Conservation (phyloP, 2,888 invertebrate genomes). For the Macrosiphum euphorbiae region DNA sequence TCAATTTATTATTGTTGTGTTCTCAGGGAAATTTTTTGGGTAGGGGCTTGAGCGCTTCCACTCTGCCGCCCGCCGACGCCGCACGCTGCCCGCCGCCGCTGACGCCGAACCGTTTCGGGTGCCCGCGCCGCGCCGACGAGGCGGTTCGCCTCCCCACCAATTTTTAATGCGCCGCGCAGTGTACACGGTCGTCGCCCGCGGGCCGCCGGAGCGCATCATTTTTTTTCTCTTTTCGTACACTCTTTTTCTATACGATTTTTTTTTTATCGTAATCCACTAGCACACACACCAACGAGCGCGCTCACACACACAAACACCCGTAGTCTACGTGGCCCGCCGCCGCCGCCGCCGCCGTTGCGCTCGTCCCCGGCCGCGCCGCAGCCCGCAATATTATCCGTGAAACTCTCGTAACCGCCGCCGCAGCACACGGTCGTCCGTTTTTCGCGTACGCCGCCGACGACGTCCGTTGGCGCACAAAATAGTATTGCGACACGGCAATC, state of each 20-base stretch:
- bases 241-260: constrained; percentile 27
- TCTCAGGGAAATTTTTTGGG: constrained; percentile 61
- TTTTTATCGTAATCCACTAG: constrained; percentile 36
- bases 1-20: constrained; percentile 50
- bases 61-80: constrained; percentile 39
- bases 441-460: constrained; percentile 25
- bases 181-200: constrained; percentile 58
- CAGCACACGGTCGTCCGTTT: constrained; percentile 54
- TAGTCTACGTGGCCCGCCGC: constrained; percentile 56
- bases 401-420: constrained; percentile 51
- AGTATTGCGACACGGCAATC: background rate
- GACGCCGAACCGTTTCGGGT: constrained; percentile 53
- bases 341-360: constrained; percentile 37
- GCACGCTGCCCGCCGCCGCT: background rate
- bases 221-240: constrained; percentile 37
- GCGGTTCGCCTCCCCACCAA: constrained; percentile 60
- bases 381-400: constrained; percentile 50
- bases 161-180: constrained; percentile 45
- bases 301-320: constrained; percentile 18
- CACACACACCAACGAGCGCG: constrained; percentile 10
- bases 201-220: constrained; percentile 55
- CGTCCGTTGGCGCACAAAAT: background rate
- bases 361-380: constrained; percentile 43
- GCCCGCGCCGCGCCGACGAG: constrained; percentile 53
- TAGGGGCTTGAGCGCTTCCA: constrained; percentile 44